A percentile compares a stretch with the other conserved stretches of the same genome.
Conservation (phyloP, 2,888 invertebrate genomes). For the Molanna angustata region DNA sequence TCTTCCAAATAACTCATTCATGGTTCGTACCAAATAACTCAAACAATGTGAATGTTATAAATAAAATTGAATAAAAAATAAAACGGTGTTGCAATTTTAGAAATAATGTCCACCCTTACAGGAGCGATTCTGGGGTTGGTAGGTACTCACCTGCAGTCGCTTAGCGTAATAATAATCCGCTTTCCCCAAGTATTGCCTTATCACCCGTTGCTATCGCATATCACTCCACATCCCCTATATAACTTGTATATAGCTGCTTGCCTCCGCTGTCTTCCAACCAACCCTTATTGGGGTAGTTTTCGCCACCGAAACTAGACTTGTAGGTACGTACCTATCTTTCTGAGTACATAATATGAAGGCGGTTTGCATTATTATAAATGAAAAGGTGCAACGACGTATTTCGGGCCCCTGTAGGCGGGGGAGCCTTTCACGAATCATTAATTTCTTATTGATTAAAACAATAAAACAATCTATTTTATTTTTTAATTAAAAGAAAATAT, state of each 20-base stretch:
- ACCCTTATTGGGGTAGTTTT: constrained; percentile 18
- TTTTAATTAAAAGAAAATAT: too few relatives aligned
- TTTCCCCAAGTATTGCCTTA: constrained; percentile 26
- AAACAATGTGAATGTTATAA: too few relatives aligned
- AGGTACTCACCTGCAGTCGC: constrained; percentile 1
- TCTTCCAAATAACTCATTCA: too few relatives aligned
- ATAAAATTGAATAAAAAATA: too few relatives aligned
- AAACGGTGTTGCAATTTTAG: too few relatives aligned
- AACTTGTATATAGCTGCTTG: too few relatives aligned
- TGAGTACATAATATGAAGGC: constrained; percentile 17
- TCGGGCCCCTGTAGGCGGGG: neutral
- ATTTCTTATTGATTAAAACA: neutral
- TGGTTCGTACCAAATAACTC: too few relatives aligned
- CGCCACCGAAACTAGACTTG: constrained; percentile 26
- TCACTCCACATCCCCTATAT: constrained; percentile 20
- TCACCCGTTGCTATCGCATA: constrained; percentile 28
- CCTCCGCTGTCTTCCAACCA: too few relatives aligned
- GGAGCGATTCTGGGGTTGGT: too few relatives aligned
- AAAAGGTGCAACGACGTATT: constrained; percentile 12
- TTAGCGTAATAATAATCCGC: constrained; percentile 27
- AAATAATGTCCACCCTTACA: too few relatives aligned
- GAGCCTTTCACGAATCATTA: neutral
- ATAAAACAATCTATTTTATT: too few relatives aligned
- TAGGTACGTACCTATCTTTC: too few relatives aligned
- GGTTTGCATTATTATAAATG: constrained; percentile 31